Evolutionary conservation across 2,888 invertebrate species (phyloP).

Genomic region (Nemurella pictetii): DNA sequence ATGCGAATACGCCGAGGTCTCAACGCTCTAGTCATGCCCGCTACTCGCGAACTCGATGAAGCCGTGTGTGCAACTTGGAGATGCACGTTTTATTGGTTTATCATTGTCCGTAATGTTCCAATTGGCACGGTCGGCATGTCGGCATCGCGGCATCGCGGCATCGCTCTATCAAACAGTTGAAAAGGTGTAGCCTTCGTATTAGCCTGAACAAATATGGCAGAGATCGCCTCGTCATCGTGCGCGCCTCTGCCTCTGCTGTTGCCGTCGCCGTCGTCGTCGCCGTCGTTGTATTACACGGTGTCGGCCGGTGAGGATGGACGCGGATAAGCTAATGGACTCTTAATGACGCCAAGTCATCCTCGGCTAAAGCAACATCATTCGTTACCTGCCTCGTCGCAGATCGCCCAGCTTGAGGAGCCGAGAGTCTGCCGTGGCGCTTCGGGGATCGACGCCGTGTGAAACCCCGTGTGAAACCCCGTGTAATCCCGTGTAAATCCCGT

Average conservation of each 20-base stretch:
- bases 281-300: not conserved
- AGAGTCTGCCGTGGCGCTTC: not conserved
- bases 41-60: not conserved
- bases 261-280: not conserved
- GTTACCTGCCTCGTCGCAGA: constrained; percentile 8
- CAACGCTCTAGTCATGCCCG: not conserved
- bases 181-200: constrained; percentile 26
- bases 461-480: not conserved
- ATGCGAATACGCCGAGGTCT: too few species aligned
- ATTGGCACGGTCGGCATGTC: not conserved
- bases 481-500: not conserved
- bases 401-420: not conserved
- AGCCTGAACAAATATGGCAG: constrained; percentile 30
- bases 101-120: constrained; percentile 25
- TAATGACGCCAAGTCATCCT: constrained; percentile 26
- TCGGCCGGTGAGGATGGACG: not conserved
- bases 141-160: not conserved
- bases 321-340: constrained; percentile 29
- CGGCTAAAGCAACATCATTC: constrained; percentile 16
- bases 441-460: not conserved
- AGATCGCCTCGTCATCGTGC: not conserved
- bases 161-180: not conserved
- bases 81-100: constrained; percentile 10
- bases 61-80: not conserved
- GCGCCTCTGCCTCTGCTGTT: too few species aligned